Evolutionary conservation across 2,888 invertebrate genomes (phyloP), one percentile per base, ranked within the genome.

Genomic region (Campoplex nolae): DNA sequence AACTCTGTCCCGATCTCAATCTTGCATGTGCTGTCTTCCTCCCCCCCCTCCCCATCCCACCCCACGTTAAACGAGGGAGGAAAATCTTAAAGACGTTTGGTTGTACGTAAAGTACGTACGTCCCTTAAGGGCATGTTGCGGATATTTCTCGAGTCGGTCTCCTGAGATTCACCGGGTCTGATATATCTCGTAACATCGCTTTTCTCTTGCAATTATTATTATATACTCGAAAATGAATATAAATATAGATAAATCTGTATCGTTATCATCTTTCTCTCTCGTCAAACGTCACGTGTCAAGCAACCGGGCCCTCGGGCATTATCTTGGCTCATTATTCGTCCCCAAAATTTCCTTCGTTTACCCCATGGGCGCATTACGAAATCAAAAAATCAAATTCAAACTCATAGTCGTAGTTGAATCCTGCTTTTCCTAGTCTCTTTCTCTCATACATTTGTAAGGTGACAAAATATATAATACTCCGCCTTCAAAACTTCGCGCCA

Each of bases 71-170:
- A 8, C 79, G 87, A 88, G 88, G 88, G 84, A 80, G 83, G 82
- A 89, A 83, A 75, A 83, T 87, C 71, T 79, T 79, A 76, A 76
- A 83, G 78, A 74, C 58, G 82, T 84, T 84, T 71, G 79, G 84
- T 84, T 54, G 78, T 84, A 76, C 70, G 83, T 42, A 85, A 83
- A 86, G 90, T 90, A 89, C 89, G 89, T 88, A 91, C 90, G 92
- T 93, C 93, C 92, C 93, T 92, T 88, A 90, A 90, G 91, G 93
- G 92, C 93, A 93, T 92, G 92, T 93, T 93, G 90, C 91, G 90
- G 86, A 83, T 90, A 90, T 90, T 91, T 88, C 91, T 90, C 90
- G 83, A 79, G 81, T 84, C 75, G 56, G 75, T 75, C 82, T 83
- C 76, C 71, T 76, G 76, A 83, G 88, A 88, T 88, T 84, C 56